Evolutionary conservation across 2,888 invertebrate species (phyloP), one percentile per base, ranked within the genome.

Genomic region (Magallana nippona): DNA sequence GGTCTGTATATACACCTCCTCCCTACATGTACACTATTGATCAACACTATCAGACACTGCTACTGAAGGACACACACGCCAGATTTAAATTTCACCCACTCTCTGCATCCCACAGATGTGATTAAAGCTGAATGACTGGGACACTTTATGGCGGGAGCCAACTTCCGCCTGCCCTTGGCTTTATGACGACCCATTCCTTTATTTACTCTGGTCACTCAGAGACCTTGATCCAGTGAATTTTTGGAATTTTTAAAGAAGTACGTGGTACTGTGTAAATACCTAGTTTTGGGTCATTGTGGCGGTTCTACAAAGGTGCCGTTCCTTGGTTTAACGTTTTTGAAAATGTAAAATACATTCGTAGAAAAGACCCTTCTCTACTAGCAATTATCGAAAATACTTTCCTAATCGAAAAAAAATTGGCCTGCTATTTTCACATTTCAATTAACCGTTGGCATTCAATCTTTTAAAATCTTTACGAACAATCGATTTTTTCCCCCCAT

Each of bases 31-130:
- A 5, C 44, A 44, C 44, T 44, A 44, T 44, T 44, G 44, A 44
- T 44, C 44, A 44, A 5, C 44, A 44, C 44, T 44, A 44, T 44
- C 44, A 44, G 44, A 44, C 44, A 32, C 32, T 32, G 32, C 10
- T 63, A 63, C 15, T 22, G 63, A 27, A 19, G 13, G 22, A 22
- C 63, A 27, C 63, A 22, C 15, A 32, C 15, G 71, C 32, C 71
- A 71, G 71, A 71, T 71, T 71, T 71, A 22, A 71, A 71, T 13
- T 63, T 71, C 10, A 32, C 71, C 27, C 71, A 71, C 27, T 22
- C 71, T 22, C 71, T 32, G 32, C 71, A 71, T 71, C 71, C 13
- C 71, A 71, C 71, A 13, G 71, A 71, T 71, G 71, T 27, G 71
- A 71, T 71, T 71, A 22, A 32, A 15, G 22, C 32, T 19, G 22